phyloP scores from a whole-genome alignment of 2,113 vertebrate species.

The Hiodon tergisus region DNA sequence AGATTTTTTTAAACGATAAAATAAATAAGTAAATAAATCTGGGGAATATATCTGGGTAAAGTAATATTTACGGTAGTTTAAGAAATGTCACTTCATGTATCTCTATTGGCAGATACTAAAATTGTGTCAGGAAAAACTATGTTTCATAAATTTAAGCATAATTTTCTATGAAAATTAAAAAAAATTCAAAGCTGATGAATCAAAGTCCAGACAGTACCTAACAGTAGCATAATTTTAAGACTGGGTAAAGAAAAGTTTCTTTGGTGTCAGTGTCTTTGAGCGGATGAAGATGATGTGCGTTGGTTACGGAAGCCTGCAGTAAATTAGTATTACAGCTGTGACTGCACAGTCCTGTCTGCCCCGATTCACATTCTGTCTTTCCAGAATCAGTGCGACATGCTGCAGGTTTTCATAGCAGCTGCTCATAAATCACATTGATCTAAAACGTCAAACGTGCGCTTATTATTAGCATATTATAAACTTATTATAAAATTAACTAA shows the following conservation, averaged over 20 bases:
- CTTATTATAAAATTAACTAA: constrained; percentile 53
- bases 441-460: constrained; percentile 51
- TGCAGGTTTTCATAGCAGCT: constrained; percentile 36
- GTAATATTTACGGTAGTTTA: too few relatives aligned
- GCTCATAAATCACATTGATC: constrained; percentile 57
- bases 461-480: constrained; percentile 56
- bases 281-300: background rate
- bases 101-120: too few relatives aligned
- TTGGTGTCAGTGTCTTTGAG: background rate
- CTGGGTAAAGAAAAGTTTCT: background rate
- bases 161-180: background rate
- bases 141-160: too few relatives aligned
- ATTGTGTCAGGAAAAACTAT: too few relatives aligned
- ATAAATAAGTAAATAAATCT: too few relatives aligned
- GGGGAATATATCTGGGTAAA: too few relatives aligned
- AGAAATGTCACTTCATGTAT: too few relatives aligned
- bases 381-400: constrained; percentile 34
- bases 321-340: constrained; percentile 2
- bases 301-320: background rate
- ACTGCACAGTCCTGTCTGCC: constrained; percentile 14
- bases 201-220: too few relatives aligned
- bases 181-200: background rate
- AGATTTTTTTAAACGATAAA: too few relatives aligned
- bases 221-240: background rate
- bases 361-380: constrained; percentile 25